Base-by-base conservation (phyloP, 2,113 vertebrate genomes). In the Chrysemys picta region DNA sequence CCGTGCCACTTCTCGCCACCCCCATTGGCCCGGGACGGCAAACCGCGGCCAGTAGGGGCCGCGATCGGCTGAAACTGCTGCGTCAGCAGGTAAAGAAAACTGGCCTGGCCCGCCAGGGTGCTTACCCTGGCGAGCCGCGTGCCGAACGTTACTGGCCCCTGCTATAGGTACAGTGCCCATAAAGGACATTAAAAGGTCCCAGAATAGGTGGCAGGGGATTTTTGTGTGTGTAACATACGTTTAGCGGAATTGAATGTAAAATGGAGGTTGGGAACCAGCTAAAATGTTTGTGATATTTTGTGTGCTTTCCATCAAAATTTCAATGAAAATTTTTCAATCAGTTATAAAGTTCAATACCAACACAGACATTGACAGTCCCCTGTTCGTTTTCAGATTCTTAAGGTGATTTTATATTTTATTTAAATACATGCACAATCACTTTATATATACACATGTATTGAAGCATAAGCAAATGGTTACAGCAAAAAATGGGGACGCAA, bases 261-360 rank as follows among this genome's bases (percentile, higher is more conserved):
- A 53, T 2, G 47, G 50, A 85, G n/a, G 47, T 21, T 13, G 49
- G 54, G 38, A 89, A 95, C 93, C 47, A 75, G 83, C 27, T 86
- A 80, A 47, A 93, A 88, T 93, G 31, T 54, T 22, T 21, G 21
- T 14, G 3, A 8, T 90, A 87, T 80, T 2, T 2, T 93, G 89
- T 47, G 50, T 47, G 9, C 65, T 93, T 96, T 95, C 79, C 89
- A 82, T 89, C 88, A 86, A 93, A 93, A 85, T 56, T 92, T 90
- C 82, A 91, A 2, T 78, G 7, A 49, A 24, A 0, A 0, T 42
- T 88, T 96, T 97, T 69, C 88, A 76, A 95, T 47, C 80, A 45
- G 69, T 93, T 91, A 19, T 87, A 38, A 88, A 75, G 50, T 25
- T 47, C 35, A 91, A n/a, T 85, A 89, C 89, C 56, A 57, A 79